Evolutionary conservation across 2,113 vertebrate species (phyloP).

Genomic region (Myxocyprinus asiaticus): DNA sequence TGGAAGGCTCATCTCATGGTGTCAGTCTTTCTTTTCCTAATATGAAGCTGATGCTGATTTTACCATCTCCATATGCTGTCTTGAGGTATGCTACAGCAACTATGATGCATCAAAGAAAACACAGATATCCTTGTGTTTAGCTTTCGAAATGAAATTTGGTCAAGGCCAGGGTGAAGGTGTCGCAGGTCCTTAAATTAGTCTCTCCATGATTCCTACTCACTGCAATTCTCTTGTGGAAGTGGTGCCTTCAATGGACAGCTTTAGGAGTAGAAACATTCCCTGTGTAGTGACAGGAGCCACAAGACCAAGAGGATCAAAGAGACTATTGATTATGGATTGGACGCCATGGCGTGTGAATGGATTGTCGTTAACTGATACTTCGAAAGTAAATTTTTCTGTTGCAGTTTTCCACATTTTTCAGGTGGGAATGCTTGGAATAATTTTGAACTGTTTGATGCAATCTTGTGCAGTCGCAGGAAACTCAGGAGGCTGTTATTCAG

Average conservation of each 20-base stretch:
- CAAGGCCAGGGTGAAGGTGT: too few relatives aligned
- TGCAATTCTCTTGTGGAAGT: too few relatives aligned
- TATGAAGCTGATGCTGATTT: too few relatives aligned
- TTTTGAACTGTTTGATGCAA: conserved; percentile 25
- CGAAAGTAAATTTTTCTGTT: conserved; percentile 37
- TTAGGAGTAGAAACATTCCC: conserved; percentile 29
- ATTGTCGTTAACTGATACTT: conserved; percentile 18
- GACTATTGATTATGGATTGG: conserved; percentile 29
- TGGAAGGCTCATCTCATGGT: neutral
- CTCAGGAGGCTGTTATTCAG: neutral
- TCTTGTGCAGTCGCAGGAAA: conserved; percentile 36
- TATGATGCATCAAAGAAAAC: too few relatives aligned
- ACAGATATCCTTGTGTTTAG: too few relatives aligned
- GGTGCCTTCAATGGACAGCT: neutral
- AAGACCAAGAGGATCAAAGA: conserved; percentile 21
- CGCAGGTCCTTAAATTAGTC: too few relatives aligned
- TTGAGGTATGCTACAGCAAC: too few relatives aligned
- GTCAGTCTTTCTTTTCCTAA: neutral
- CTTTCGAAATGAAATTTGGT: too few relatives aligned
- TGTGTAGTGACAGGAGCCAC: conserved; percentile 42
- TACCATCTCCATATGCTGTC: too few relatives aligned
- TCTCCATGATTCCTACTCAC: too few relatives aligned
- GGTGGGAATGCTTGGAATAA: conserved; percentile 25
- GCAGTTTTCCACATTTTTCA: conserved; percentile 25
- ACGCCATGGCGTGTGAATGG: conserved; percentile 31